Evolutionary conservation across 1,140 invertebrate genomes (phyloP), one percentile per base, ranked within the genome.

Genomic region (Delia radicum): DNA sequence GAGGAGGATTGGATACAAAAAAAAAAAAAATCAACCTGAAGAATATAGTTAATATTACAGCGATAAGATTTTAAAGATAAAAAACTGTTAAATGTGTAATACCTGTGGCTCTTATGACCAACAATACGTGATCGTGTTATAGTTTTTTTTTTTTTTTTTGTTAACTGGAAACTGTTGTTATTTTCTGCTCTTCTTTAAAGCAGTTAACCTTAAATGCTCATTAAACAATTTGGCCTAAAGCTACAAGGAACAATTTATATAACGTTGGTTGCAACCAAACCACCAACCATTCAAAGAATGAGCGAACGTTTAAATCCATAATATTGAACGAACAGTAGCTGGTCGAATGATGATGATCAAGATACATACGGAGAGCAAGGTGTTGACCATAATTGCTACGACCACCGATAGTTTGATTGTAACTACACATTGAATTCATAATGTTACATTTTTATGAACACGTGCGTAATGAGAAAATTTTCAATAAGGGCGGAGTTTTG

Each of bases 161-260:
- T 33, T 37, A 42, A 5, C 3, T 10, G n/a, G n/a, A 42, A 42
- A 1, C 3, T 27, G 10, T 65, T 24, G 10, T 69, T 69, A 29
- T 33, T 69, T 31, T 69, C n/a, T 24, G n/a, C 15, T 18, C 18
- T 69, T 33, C 65, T 37, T 33, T 69, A 21, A 24, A 69, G 21
- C 65, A 37, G 29, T 69, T 69, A 69, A 69, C 65, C 65, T 69
- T 69, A 69, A 69, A 69, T 21, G 65, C 65, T 33, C 65, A 69
- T 69, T 69, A 69, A 69, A 69, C 65, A 69, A 69, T 69, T 69
- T 69, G 65, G 65, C 65, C 65, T 69, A 69, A 69, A 69, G 65
- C 65, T 69, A 5, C 8, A 55, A 55, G 48, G 48, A 55, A 21
- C 48, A 55, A 21, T 55, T 55, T 55, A 55, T 55, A 4, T n/a